Evolutionary conservation across 2,113 vertebrate species (phyloP).

Genomic region (Otus sunia): DNA sequence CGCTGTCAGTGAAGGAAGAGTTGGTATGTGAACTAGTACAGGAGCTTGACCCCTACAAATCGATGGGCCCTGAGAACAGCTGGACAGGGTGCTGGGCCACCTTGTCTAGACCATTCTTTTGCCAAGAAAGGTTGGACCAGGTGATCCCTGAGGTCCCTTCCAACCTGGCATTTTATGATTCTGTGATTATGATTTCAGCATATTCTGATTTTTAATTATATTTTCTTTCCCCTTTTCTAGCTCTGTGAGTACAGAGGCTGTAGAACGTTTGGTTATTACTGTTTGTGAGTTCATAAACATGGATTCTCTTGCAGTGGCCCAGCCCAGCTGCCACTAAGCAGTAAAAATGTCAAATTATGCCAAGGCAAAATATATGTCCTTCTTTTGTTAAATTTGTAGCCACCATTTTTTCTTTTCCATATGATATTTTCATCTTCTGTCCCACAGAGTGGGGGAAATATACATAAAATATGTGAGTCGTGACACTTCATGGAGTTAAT

Average conservation of each 20-base stretch:
- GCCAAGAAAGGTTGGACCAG: not conserved
- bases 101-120: no score
- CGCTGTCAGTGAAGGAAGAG: no score
- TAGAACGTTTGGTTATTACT: not conserved
- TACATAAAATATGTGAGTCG: constrained; percentile 25
- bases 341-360: not conserved
- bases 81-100: no score
- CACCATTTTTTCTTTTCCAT: constrained; percentile 8
- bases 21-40: no score
- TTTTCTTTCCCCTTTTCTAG: not conserved
- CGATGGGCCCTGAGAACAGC: no score
- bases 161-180: not conserved
- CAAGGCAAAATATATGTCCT: not conserved
- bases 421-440: constrained; percentile 16
- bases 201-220: not conserved
- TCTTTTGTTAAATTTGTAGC: constrained; percentile 7
- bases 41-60: no score
- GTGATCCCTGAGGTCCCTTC: not conserved
- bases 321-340: not conserved
- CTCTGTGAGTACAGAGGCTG: not conserved
- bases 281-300: not conserved
- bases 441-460: not conserved
- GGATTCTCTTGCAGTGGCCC: not conserved
- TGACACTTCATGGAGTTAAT: constrained; percentile 46
- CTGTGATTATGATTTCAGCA: not conserved